A percentile compares a stretch with the other conserved stretches of the same genome.
Evolutionary conservation across 92 coral and sea anemone genomes (phyloP).

Genomic region (Nematostella vectensis): DNA sequence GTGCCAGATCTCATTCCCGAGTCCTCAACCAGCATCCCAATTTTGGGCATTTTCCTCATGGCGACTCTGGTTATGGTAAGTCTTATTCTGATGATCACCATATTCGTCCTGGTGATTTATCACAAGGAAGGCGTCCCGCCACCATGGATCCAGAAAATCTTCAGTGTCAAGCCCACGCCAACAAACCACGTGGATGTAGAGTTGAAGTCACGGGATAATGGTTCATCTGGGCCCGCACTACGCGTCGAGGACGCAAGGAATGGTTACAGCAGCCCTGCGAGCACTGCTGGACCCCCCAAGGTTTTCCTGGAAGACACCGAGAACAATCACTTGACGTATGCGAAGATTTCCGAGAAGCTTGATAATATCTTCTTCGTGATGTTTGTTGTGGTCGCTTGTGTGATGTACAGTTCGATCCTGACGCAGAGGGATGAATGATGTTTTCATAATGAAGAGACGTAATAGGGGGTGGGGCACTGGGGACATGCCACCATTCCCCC

Average conservation of each 20-base stretch:
- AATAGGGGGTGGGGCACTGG: too few relatives aligned
- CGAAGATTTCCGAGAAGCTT: neutral
- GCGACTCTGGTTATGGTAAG: constrained; percentile 10
- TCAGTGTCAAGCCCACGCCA: neutral
- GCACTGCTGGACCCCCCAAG: neutral
- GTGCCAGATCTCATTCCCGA: too few relatives aligned
- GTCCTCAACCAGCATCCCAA: too few relatives aligned
- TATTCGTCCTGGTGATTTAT: neutral
- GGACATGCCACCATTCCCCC: too few relatives aligned
- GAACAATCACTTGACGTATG: neutral
- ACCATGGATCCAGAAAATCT: neutral
- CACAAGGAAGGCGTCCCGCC: constrained; percentile 13
- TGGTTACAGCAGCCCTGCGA: neutral
- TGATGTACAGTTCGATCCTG: neutral
- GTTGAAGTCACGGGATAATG: neutral
- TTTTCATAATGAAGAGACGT: too few relatives aligned
- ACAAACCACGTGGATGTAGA: neutral
- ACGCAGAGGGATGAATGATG: neutral
- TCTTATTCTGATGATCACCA: neutral
- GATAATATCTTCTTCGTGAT: neutral
- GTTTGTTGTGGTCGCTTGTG: neutral
- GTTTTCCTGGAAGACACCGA: neutral
- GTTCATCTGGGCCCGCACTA: neutral
- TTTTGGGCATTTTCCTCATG: constrained; percentile 30
- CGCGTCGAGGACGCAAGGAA: neutral